Conservation (phyloP, 2,888 invertebrate genomes). For the Terebella lapidaria region DNA sequence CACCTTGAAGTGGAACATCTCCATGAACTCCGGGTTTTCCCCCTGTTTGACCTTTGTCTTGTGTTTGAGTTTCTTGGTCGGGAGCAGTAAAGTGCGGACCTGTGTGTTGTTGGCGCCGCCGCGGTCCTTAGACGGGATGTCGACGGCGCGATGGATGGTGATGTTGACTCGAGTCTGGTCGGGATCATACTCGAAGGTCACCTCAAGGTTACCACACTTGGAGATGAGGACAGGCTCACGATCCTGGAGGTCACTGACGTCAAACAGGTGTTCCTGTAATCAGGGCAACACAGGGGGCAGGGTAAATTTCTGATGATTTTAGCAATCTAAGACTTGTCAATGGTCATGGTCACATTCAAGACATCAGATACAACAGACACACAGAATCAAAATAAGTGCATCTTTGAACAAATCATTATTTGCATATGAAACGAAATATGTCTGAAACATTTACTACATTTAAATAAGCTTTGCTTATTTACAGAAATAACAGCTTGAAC, state of each 20-base stretch:
- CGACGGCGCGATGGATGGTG: slow-evolving; percentile 80
- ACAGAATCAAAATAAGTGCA: no score
- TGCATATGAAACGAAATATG: no score
- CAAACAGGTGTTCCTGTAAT: slow-evolving; percentile 42
- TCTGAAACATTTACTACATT: no score
- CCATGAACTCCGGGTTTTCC: slow-evolving; percentile 87
- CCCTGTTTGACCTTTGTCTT: slow-evolving; percentile 90
- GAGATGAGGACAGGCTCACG: slow-evolving; percentile 43
- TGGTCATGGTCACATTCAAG: no score
- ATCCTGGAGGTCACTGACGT: slow-evolving; percentile 52
- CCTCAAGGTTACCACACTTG: slow-evolving; percentile 72
- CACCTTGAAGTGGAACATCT: slow-evolving; percentile 80
- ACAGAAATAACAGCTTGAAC: no score
- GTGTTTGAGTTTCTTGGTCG: slow-evolving; percentile 78
- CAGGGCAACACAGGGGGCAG: no score
- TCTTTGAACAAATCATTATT: no score
- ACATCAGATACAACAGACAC: no score
- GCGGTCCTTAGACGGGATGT: slow-evolving; percentile 63
- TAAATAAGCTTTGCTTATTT: no score
- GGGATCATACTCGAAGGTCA: slow-evolving; percentile 83
- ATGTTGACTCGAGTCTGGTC: slow-evolving; percentile 59
- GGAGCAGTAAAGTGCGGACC: slow-evolving; percentile 73
- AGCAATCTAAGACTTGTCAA: no score
- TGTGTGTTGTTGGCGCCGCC: slow-evolving; percentile 37
- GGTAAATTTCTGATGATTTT: no score